phyloP scores from a whole-genome alignment of 2,797 vertebrate species.

The Echiichthys vipera region DNA sequence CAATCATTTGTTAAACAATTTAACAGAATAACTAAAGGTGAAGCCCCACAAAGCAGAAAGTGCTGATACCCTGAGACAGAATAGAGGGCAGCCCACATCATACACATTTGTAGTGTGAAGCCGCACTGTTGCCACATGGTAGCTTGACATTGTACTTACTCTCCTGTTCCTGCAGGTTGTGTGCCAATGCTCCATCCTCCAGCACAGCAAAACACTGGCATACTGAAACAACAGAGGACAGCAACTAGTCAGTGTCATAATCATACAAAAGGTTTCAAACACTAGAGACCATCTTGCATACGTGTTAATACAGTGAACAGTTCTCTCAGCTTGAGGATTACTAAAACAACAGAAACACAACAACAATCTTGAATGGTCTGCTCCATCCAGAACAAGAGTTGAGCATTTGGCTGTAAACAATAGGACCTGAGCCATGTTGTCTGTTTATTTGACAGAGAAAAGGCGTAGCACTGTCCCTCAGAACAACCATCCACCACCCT shows the following conservation, averaged over 20 bases:
- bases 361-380: not conserved
- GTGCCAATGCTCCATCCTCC: constrained; percentile 83
- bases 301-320: too few relatives aligned
- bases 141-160: constrained; percentile 72
- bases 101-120: constrained; percentile 9
- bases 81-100: not conserved
- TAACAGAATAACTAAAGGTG: not conserved
- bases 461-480: constrained; percentile 12
- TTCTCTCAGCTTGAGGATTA: not conserved
- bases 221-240: constrained; percentile 72
- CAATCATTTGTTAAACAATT: not conserved
- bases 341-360: not conserved
- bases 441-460: constrained; percentile 37
- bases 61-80: not conserved
- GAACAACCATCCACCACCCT: constrained; percentile 18
- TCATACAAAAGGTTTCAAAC: constrained; percentile 1
- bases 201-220: constrained; percentile 83
- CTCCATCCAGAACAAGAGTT: constrained; percentile 17
- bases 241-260: constrained; percentile 18
- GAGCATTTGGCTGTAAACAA: constrained; percentile 24
- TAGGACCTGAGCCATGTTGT: constrained; percentile 7
- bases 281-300: too few relatives aligned
- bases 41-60: not conserved
- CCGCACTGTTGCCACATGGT: not conserved
- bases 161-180: constrained; percentile 86